Evolutionary conservation across 2,113 vertebrate species (phyloP).

Genomic region (Pardalotus punctatus): DNA sequence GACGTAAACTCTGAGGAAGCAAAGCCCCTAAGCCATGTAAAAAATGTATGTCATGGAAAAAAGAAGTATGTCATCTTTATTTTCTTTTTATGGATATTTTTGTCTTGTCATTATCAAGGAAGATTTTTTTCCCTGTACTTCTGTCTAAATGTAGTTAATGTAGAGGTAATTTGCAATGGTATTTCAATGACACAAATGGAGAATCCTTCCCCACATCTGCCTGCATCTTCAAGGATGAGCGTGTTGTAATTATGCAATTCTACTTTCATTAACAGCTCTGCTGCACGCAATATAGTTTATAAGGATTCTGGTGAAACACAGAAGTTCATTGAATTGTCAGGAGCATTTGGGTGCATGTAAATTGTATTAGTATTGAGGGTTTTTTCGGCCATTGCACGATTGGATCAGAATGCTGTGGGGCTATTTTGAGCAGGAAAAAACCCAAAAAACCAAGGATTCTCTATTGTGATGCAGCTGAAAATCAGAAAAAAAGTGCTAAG

Average conservation of each 20-base stretch:
- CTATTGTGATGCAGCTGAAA: neutral
- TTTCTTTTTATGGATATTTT: conserved; percentile 42
- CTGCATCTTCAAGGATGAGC: neutral
- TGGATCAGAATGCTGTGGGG: neutral
- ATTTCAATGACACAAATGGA: conserved; percentile 24
- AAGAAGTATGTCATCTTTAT: conserved; percentile 41
- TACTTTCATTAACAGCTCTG: conserved; percentile 7
- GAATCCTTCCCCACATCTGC: neutral
- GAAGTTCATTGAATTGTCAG: conserved; percentile 5
- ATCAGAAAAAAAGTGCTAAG: neutral
- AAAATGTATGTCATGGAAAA: conserved; percentile 40
- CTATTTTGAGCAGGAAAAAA: neutral
- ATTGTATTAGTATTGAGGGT: neutral
- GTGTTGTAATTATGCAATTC: conserved; percentile 9
- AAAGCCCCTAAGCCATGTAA: conserved; percentile 62
- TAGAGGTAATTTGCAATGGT: conserved; percentile 13
- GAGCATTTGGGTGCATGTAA: neutral
- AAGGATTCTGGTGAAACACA: neutral
- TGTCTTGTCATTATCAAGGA: conserved; percentile 33
- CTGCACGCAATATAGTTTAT: neutral
- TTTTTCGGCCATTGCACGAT: neutral
- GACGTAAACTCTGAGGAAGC: conserved; percentile 48
- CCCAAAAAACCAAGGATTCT: neutral
- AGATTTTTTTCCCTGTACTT: neutral
- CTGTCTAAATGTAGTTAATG: neutral